Conservation (phyloP, 2,797 vertebrate genomes). For the Chloroceryle inda region DNA sequence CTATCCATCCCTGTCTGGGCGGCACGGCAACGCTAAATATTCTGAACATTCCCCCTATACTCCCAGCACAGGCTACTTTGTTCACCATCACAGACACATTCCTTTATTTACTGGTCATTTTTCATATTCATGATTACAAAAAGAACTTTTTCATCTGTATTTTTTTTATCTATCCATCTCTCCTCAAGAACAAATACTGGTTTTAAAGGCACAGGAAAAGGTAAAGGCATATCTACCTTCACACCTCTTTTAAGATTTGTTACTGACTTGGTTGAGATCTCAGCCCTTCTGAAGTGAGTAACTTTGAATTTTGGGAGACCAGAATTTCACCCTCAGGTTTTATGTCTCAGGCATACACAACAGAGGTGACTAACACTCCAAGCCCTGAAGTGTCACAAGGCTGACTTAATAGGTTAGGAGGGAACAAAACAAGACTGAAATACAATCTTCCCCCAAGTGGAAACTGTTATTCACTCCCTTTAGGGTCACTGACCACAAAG, state of each 20-base stretch:
- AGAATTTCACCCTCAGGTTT: conserved; percentile 35
- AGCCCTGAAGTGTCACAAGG: conserved; percentile 37
- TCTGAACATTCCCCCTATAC: background rate
- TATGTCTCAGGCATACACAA: background rate
- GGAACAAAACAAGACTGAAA: conserved; percentile 59
- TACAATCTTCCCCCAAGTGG: conserved; percentile 43
- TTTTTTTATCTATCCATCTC: background rate
- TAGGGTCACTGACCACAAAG: conserved; percentile 47
- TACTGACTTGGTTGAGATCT: background rate
- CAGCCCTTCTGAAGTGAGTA: background rate
- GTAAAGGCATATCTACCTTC: background rate
- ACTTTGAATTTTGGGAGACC: conserved; percentile 9
- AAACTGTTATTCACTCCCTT: conserved; percentile 41
- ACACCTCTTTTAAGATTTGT: background rate
- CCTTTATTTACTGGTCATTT: background rate
- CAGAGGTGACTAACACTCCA: conserved; percentile 31
- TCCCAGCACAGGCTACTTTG: background rate
- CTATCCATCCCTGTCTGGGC: background rate
- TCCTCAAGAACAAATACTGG: background rate
- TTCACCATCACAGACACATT: background rate
- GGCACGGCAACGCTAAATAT: background rate
- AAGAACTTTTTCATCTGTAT: background rate
- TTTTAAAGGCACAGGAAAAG: background rate
- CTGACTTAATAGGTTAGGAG: conserved; percentile 54
- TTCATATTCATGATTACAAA: background rate